Conservation (phyloP, 2,888 invertebrate genomes). For the Psococerastis gibbosa region DNA sequence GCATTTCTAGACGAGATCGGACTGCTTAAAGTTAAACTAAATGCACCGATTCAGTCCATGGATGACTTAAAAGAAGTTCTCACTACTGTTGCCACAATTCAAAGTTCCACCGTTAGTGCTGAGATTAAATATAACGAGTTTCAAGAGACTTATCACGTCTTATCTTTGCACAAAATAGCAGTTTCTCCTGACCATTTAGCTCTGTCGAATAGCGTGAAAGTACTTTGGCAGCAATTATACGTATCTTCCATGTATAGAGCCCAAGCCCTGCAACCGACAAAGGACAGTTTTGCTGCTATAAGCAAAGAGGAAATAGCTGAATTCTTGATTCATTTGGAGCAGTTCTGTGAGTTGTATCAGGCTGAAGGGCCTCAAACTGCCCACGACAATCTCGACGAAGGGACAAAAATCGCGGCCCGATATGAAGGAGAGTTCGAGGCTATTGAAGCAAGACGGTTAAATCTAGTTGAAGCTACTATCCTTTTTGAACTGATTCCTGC, state of each 20-base stretch:
- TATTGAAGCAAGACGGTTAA: conserved; percentile 42
- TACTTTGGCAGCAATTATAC: conserved; percentile 49
- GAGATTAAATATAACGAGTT: conserved; percentile 56
- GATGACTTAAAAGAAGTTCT: conserved; percentile 70
- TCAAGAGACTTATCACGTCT: conserved; percentile 57
- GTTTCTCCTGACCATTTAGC: conserved; percentile 1
- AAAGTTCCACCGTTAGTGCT: conserved; percentile 52
- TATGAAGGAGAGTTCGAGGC: conserved; percentile 37
- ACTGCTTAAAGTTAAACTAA: conserved; percentile 32
- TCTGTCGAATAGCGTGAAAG: conserved; percentile 22
- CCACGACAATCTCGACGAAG: conserved; percentile 55
- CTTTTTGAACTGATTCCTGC: conserved; percentile 74
- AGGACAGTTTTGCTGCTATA: conserved; percentile 66
- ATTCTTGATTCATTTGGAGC: conserved; percentile 37
- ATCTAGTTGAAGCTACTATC: conserved; percentile 53
- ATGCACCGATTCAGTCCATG: conserved; percentile 55
- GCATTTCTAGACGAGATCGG: conserved; percentile 34
- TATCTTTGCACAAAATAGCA: conserved; percentile 40
- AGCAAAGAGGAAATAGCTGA: conserved; percentile 54
- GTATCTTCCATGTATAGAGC: conserved; percentile 47
- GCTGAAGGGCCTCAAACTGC: conserved; percentile 62
- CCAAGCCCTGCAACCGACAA: conserved; percentile 55
- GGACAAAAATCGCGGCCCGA: conserved; percentile 48
- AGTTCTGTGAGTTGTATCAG: conserved; percentile 55
- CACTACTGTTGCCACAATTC: conserved; percentile 58